Base-by-base conservation (phyloP, 2,888 invertebrate genomes). In the Lutraria lutraria region DNA sequence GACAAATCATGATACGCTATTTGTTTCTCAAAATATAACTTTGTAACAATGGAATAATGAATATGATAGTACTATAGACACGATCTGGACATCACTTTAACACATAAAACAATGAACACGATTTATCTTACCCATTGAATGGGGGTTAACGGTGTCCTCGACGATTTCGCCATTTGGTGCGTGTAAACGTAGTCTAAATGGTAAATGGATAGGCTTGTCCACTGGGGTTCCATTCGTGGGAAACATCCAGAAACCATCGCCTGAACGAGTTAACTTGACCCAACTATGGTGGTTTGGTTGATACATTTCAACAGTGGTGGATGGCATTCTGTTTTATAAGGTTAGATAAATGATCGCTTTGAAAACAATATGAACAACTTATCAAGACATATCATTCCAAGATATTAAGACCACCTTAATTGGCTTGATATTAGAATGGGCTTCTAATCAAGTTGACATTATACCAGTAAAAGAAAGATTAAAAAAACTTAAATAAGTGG, bases 181-280 rank as follows among this genome's bases (percentile, higher is more conserved):
- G 54, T 93, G 93, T 1, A 94, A 89, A 19, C 91, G 87, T 53
- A 94, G 89, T 68, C 52, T 54, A 29, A 94, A 83, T 15, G 93
- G 92, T 15, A 84, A 31, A 19, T 72, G 88, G 43, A 94, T 90
- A 0, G 93, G 93, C 81, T 91, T 90, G n/a, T 93, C 90, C 12
- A 91, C 84, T 21, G 83, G 31, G 0, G 81, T 81, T 15, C 88
- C 90, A 68, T 60, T 81, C 0, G 68, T 83, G 0, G 87, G 89
- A 13, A 92, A 87, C 60, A 83, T 54, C 93, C 94, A 95, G 88
- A 93, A 94, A 52, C 94, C 95, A 72, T 95, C 95, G 8, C 86
- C 25, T 16, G 91, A 91, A 53, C 94, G 91, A 0, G 56, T 63
- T 85, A 94, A 85, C 0, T 81, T 34, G 0, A 89, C 83, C 93